A percentile compares a stretch with the other conserved stretches of the same genome.
Conservation (phyloP, 1,140 invertebrate species). For the Alviniconcha marisindica region DNA sequence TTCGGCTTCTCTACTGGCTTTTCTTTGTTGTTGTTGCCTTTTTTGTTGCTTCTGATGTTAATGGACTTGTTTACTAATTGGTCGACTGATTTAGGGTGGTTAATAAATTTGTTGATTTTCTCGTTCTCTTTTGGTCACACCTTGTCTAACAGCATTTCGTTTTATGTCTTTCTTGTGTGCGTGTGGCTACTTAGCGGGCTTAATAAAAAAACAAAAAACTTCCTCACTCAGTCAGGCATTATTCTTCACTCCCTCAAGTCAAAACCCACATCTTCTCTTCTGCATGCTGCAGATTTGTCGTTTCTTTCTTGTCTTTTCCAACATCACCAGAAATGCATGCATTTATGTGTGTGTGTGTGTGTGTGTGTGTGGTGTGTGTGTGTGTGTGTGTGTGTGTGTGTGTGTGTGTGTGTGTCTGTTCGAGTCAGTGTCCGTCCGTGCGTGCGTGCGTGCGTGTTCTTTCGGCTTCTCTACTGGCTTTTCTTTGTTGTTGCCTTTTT, state of each 20-base stretch:
- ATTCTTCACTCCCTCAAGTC: too few species aligned
- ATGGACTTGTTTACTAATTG: not conserved
- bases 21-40: not conserved
- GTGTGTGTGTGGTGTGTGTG: too few species aligned
- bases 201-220: not conserved
- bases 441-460: not conserved
- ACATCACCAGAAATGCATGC: not conserved
- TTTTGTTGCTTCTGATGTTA: not conserved
- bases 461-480: too few species aligned
- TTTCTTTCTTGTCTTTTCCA: too few species aligned
- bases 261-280: not conserved
- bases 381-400: not conserved
- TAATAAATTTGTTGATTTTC: not conserved
- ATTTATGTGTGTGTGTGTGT: not conserved
- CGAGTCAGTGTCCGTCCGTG: not conserved
- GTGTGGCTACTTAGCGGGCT: not conserved
- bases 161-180: too few species aligned
- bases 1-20: too few species aligned
- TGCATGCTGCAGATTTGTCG: not conserved
- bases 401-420: not conserved
- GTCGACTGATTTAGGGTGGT: not conserved
- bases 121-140: not conserved
- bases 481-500: not conserved
- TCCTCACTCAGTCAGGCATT: too few species aligned
- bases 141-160: not conserved